These are phyloP conservation scores for Troilus luridus DNA, from an alignment of 2,888 invertebrate genomes.

Conservation along the genomic window DNA sequence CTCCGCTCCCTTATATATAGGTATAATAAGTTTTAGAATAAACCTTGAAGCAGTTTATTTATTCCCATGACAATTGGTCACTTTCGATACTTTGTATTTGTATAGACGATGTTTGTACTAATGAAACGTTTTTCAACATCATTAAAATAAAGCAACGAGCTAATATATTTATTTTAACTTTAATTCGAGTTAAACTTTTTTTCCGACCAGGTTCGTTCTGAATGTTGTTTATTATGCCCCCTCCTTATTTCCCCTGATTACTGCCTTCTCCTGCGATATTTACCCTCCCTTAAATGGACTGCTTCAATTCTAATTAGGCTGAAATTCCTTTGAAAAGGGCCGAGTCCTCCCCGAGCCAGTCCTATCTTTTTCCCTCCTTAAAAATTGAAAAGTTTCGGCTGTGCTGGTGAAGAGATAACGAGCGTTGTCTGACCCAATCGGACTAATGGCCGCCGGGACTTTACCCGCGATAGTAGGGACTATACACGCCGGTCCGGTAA, in stretches of 20 bases:
- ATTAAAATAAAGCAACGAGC: too few species aligned
- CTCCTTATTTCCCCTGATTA: slow-evolving; percentile 46
- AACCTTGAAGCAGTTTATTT: too few species aligned
- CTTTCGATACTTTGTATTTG: too few species aligned
- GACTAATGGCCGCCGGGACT: background rate
- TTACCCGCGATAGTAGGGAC: background rate
- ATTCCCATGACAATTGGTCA: too few species aligned
- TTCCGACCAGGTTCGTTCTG: background rate
- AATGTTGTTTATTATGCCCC: slow-evolving; percentile 23
- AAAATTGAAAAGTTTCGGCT: background rate
- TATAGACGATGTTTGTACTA: too few species aligned
- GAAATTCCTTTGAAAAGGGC: slow-evolving; percentile 41
- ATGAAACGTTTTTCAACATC: too few species aligned
- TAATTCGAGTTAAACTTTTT: background rate
- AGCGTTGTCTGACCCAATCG: background rate
- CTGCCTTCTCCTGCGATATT: background rate
- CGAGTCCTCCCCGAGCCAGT: background rate
- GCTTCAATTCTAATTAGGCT: slow-evolving; percentile 55
- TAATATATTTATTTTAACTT: too few species aligned
- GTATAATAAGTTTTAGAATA: too few species aligned
- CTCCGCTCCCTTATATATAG: too few species aligned
- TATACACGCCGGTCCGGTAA: background rate
- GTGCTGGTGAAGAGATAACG: background rate
- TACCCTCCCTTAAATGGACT: slow-evolving; percentile 45
- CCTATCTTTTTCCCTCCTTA: background rate